phyloP scores from a whole-genome alignment of 2,797 vertebrate genomes.

The Phalanger gymnotis region DNA sequence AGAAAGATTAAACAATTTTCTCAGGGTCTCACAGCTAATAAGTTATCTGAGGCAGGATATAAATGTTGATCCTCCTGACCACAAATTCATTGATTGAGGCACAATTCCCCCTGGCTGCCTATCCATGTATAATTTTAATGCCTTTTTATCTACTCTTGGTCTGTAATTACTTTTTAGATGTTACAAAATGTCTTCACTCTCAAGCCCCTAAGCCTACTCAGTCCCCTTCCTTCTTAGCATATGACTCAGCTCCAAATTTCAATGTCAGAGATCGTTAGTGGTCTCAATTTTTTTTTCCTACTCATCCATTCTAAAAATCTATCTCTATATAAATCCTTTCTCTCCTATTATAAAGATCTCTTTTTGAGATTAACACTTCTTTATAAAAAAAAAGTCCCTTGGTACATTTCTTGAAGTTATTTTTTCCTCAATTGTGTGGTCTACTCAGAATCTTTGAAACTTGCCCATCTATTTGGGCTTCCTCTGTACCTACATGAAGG shows the following conservation, averaged over 20 bases:
- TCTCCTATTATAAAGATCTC: not conserved
- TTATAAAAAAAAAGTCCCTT: not conserved
- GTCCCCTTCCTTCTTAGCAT: not conserved
- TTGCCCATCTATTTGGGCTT: not conserved
- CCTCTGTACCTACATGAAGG: not conserved
- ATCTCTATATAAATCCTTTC: not conserved
- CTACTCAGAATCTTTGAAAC: not conserved
- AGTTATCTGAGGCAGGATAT: not conserved
- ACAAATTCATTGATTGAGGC: not conserved
- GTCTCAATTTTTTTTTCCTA: not conserved
- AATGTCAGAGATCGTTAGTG: not conserved
- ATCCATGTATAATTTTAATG: not conserved
- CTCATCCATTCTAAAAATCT: not conserved
- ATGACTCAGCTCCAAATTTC: not conserved
- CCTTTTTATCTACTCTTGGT: not conserved
- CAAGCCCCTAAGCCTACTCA: not conserved
- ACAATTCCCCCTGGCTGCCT: not conserved
- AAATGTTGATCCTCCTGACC: not conserved
- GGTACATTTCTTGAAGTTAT: not conserved
- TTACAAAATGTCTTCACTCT: not conserved
- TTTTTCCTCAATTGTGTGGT: not conserved
- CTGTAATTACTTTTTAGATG: not conserved
- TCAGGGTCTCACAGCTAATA: too few species aligned
- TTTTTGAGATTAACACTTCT: not conserved
- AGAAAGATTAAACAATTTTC: too few species aligned